phyloP scores from a whole-genome alignment of 2,113 vertebrate species.

The Epinephelus moara region DNA sequence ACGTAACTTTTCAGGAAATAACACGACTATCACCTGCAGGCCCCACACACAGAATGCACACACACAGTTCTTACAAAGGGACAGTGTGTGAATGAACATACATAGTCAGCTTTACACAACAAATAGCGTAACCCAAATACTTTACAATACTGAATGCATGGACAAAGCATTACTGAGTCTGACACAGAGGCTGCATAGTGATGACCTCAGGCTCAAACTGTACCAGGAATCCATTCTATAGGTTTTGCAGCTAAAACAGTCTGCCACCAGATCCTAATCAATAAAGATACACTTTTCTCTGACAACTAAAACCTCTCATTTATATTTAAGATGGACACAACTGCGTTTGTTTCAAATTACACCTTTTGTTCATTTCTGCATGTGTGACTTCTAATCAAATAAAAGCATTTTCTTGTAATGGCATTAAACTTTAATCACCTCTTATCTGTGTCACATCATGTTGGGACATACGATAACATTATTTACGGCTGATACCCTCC shows the following conservation, averaged over 20 bases:
- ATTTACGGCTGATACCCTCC: background rate
- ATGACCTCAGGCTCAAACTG: background rate
- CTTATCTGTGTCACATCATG: conserved; percentile 10
- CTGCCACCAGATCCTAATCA: background rate
- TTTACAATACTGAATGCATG: background rate
- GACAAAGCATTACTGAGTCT: background rate
- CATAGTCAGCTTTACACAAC: background rate
- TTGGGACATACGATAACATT: background rate
- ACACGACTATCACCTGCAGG: no score
- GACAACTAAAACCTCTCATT: conserved; percentile 35
- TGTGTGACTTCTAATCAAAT: conserved; percentile 46
- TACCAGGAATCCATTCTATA: background rate
- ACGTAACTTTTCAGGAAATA: background rate
- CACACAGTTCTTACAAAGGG: background rate
- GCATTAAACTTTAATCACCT: conserved; percentile 50
- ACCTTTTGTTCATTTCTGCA: conserved; percentile 19
- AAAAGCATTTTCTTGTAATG: conserved; percentile 62
- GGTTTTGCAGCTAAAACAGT: background rate
- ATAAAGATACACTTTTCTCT: conserved; percentile 2
- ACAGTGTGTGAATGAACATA: background rate
- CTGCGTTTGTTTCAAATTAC: conserved; percentile 17
- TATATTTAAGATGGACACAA: conserved; percentile 33
- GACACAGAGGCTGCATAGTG: background rate
- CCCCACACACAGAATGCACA: background rate
- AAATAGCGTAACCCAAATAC: background rate